These are phyloP conservation scores for Neoseiulus cucumeris DNA, from an alignment of 1,140 invertebrate genomes.

Conservation along the genomic window DNA sequence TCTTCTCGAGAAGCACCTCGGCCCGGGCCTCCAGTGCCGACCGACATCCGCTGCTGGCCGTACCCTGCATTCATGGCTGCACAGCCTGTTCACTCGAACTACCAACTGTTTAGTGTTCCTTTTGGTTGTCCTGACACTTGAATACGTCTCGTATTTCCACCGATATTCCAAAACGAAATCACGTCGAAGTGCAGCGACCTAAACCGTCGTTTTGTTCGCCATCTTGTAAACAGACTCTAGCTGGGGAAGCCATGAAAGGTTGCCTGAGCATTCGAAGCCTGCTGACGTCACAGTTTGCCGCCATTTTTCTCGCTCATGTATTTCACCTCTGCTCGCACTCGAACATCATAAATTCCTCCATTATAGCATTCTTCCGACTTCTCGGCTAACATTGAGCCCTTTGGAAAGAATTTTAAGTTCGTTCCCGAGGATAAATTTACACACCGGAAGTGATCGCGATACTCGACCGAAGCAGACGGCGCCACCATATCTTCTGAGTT, in stretches of 20 bases:
- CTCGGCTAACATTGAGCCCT: no score
- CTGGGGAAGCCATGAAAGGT: not conserved
- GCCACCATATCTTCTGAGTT: no score
- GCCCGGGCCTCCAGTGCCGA: not conserved
- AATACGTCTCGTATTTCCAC: conserved; percentile 1
- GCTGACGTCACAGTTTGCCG: no score
- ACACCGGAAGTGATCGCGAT: no score
- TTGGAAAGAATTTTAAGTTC: no score
- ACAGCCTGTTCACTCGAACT: not conserved
- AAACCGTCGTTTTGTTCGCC: conserved; percentile 4
- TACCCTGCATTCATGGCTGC: conserved; percentile 6
- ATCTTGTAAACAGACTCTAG: conserved; percentile 10
- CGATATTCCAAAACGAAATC: not conserved
- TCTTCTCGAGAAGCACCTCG: not conserved
- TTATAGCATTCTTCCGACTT: no score
- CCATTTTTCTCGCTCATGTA: no score
- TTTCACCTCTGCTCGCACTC: no score
- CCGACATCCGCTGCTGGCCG: not conserved
- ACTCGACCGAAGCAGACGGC: no score
- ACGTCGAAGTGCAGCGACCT: not conserved
- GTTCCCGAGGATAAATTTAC: no score
- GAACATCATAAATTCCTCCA: no score
- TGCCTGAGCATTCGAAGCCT: no score
- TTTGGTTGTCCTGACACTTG: not conserved
- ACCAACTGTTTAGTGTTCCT: not conserved